Base-by-base conservation (phyloP, 1,140 invertebrate genomes). In the Trichoplusia ni region DNA sequence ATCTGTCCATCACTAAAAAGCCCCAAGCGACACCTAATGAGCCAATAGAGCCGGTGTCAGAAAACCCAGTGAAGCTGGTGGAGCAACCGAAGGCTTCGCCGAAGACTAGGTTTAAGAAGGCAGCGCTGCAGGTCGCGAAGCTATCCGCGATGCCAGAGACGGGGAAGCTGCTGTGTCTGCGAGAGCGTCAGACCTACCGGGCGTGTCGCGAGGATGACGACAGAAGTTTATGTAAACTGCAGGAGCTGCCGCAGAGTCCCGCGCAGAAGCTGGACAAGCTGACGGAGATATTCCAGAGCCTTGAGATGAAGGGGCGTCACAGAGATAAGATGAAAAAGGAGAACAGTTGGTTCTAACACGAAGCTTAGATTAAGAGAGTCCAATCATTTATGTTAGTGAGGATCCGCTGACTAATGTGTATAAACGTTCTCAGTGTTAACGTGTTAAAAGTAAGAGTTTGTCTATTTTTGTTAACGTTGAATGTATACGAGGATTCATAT, bases 341-440 rank as follows among this genome's bases (percentile, higher is more conserved):
- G 67, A 90, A 90, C 67, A 89, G 82, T 75, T 90, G 88, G 88
- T 90, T 90, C 70, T 90, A 74, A 74, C 40, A 35, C 54, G 46
- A 40, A 42, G 46, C 35, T 25, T 35, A 67, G 56, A 23, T 27
- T 72, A 71, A 73, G 61, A 68, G 56, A 65, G 65, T 73, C 53
- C 40, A 70, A 68, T 42, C 38, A 33, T 67, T 65, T 72, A 71
- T 27, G 59, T 78, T 77, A 78, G 72, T 75, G 75, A 25, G 25
- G n/a, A 23, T 33, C 16, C 14, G 68, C 75, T 75, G 71, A 49
- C 49, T 69, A 49, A 67, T 66, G 47, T 62, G 69, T 71, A 61
- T 64, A 73, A 66, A 67, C 70, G 5, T 18, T 60, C 59, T 73
- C 65, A 65, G 53, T 60, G 44, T 68, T 54, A 54, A 23, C 14